Evolutionary conservation across 30 jellyfish, hydroid and myxozoan genomes (phyloP), one percentile per base, ranked within the genome.

Genomic region (Rhopilema esculentum): DNA sequence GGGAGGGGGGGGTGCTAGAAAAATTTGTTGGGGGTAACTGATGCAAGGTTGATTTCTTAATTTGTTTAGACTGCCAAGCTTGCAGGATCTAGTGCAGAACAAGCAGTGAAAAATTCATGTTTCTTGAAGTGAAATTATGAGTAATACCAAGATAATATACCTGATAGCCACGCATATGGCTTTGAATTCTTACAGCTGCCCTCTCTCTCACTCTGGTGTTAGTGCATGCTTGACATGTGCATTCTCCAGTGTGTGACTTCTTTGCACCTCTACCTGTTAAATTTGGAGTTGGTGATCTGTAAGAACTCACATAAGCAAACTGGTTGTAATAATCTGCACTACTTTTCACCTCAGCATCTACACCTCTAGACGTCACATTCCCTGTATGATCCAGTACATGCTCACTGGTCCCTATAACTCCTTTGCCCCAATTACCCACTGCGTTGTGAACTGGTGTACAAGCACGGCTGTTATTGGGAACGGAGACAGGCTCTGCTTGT

Each of bases 161-260:
- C 90, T 87, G 95, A 57, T 88, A 78, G n/a, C 96, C 96, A 18
- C 96, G 96, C 29, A 78, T 64, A 19, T 49, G 48, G 16, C 81
- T 78, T 69, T 88, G 96, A 19, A 88, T 88, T 30, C 27, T 53
- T 16, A 88, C 83, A 16, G 96, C 96, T 8, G 96, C 96, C n/a
- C 48, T 26, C 27, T 83, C 85, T 69, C 83, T 57, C 23, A 51
- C 28, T n/a, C 82, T 68, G 24, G 32, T 29, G 12, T 77, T 73
- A 22, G 15, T 31, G 21, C 76, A 77, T 16, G 79, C 26, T 52
- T 75, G 26, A 40, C 83, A 85, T 0, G 15, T 26, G 23, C 83
- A 50, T 1, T 4, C 57, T 1, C 70, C 64, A 63, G 57, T 30
- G 28, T 12, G 78, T 31, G 31, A 30, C 51, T 32, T 69, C 19